Evolutionary conservation across 2,888 invertebrate species (phyloP).

Genomic region (Patella ulyssiponensis): DNA sequence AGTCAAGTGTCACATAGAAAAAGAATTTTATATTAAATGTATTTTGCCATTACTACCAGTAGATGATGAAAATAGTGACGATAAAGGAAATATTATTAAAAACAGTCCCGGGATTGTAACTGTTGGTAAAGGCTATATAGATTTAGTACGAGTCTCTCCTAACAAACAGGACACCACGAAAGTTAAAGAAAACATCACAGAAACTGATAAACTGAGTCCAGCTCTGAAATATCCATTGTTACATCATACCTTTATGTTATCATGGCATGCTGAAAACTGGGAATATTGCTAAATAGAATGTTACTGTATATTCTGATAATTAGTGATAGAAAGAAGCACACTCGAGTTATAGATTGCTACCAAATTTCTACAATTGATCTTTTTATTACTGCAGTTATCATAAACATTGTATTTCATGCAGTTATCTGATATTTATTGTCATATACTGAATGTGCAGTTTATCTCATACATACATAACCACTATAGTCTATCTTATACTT

Average conservation of each 20-base stretch:
- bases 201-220: background rate
- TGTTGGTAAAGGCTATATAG: conserved; percentile 57
- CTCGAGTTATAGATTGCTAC: too few species aligned
- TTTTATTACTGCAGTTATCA: too few species aligned
- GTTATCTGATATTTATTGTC: too few species aligned
- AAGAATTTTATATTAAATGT: conserved; percentile 58
- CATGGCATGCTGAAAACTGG: conserved; percentile 61
- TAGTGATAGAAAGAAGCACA: too few species aligned
- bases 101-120: conserved; percentile 49
- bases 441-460: too few species aligned
- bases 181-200: conserved; percentile 27
- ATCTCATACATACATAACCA: too few species aligned
- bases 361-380: too few species aligned
- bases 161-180: conserved; percentile 26
- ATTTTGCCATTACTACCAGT: conserved; percentile 48
- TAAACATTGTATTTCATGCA: too few species aligned
- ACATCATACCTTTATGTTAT: conserved; percentile 52
- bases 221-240: conserved; percentile 27
- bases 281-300: conserved; percentile 47
- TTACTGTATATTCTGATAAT: too few species aligned
- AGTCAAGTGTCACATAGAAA: conserved; percentile 77
- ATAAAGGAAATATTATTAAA: conserved; percentile 19
- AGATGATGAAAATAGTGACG: conserved; percentile 12
- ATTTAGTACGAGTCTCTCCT: conserved; percentile 41
- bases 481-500: too few species aligned